Evolutionary conservation across 2,888 invertebrate genomes (phyloP).

Genomic region (Seira musarum): DNA sequence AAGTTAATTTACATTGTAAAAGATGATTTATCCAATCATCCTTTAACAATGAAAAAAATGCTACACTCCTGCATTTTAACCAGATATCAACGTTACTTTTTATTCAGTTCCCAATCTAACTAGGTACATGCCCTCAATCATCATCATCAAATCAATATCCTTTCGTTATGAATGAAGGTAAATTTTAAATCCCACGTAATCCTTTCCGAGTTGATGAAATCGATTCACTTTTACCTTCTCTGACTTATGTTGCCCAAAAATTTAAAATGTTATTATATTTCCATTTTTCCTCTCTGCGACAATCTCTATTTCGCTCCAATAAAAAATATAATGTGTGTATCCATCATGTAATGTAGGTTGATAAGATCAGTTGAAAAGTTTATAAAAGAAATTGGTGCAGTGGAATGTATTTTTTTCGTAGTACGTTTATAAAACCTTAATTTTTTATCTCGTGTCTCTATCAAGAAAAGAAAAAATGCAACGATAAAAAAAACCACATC

Average conservation of each 20-base stretch:
- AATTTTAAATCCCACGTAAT: conserved; percentile 8
- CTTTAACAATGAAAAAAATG: not conserved
- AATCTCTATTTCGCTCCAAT: too few species aligned
- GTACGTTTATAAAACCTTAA: conserved; percentile 12
- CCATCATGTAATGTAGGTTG: conserved; percentile 37
- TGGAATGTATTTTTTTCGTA: conserved; percentile 34
- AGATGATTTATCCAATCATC: too few species aligned
- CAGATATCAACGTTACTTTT: not conserved
- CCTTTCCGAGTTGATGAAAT: conserved; percentile 1
- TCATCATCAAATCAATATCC: not conserved
- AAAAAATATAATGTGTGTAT: too few species aligned
- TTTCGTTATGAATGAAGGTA: not conserved
- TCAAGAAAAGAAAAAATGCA: conserved; percentile 4
- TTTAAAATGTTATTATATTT: too few species aligned
- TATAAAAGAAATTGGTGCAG: conserved; percentile 47
- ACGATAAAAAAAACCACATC: conserved; percentile 37
- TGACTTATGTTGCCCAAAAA: not conserved
- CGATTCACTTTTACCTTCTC: conserved; percentile 1
- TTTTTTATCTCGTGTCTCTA: conserved; percentile 24
- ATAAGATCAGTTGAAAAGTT: conserved; percentile 39
- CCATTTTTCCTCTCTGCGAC: too few species aligned
- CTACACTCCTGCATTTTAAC: not conserved
- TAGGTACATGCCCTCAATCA: not conserved
- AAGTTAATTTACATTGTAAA: too few species aligned
- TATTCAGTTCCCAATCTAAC: not conserved